Percentiles rank a stretch among this genome's conserved stretches.
These are phyloP conservation scores for Nannobrachium achirus DNA, from an alignment of 2,113 vertebrate species.

Conservation along the genomic window DNA sequence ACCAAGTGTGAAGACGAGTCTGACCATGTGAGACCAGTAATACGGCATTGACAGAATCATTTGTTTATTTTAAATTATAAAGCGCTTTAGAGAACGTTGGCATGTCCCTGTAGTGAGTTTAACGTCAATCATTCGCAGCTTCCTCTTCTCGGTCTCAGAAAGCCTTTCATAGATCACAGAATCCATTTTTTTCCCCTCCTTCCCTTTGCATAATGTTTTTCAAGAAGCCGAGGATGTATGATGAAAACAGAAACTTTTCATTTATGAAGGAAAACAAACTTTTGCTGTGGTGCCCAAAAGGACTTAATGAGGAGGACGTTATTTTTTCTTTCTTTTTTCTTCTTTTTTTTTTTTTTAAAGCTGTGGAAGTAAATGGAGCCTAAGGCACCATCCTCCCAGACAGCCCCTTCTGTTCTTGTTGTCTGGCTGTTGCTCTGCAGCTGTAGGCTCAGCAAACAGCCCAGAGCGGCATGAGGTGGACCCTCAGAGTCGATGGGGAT, in stretches of 20 bases:
- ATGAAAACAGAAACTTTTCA: background rate
- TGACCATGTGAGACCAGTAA: background rate
- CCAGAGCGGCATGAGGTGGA: conserved; percentile 30
- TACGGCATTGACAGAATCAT: background rate
- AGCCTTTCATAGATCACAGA: conserved; percentile 23
- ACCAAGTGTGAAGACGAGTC: background rate
- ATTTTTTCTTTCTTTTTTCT: too few species aligned
- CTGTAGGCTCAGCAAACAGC: conserved; percentile 54
- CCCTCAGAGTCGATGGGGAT: conserved; percentile 28
- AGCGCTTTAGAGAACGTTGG: background rate
- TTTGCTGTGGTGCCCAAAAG: conserved; percentile 2
- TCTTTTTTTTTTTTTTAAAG: too few species aligned
- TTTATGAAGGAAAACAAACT: background rate
- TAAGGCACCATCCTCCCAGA: conserved; percentile 42
- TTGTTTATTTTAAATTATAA: conserved; percentile 28
- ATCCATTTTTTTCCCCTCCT: conserved; percentile 34
- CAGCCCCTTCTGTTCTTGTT: conserved; percentile 47
- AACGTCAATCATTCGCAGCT: background rate
- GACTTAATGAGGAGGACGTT: conserved; percentile 41
- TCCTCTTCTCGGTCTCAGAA: background rate
- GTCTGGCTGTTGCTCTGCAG: conserved; percentile 51
- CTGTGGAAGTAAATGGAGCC: conserved; percentile 38
- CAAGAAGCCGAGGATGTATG: background rate
- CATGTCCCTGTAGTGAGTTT: too few species aligned
- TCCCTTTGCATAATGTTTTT: background rate